Evolutionary conservation across 2,888 invertebrate species (phyloP), one percentile per base, ranked within the genome.

Genomic region (Caenorhabditis imperialis): DNA sequence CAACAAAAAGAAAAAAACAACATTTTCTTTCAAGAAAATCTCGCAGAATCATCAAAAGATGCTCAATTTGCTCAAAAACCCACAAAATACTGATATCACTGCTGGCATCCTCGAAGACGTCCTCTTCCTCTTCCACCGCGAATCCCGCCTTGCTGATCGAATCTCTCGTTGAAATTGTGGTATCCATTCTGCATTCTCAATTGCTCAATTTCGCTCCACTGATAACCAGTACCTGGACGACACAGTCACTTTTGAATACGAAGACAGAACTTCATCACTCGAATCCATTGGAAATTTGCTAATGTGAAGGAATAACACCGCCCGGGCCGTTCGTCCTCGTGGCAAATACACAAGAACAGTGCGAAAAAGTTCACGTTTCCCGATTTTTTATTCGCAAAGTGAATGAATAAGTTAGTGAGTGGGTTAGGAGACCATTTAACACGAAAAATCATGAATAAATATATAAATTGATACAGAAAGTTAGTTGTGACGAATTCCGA

Each of bases 401-500:
- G 30, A 30, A 30, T 30, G 30, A 30, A 42, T 16, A 42, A 18
- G 18, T 42, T 5, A 18, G 18, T 16, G 16, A 3, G 6, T 37
- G 14, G 14, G 4, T 37, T 37, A n/a, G 6, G 14, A n/a, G 37
- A 6, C 18, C 3, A 18, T 12, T 35, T 51, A 40, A 37, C 25
- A 54, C 38, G 25, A 22, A 14, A 8, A 33, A 58, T 47, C 37
- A 47, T 37, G 51, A 37, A 18, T n/a, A 18, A n/a, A 38, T 20
- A 33, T 25, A 23, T 38, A 54, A 16, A 4, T 5, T 12, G 20
- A 20, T 14, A 20, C 7, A 22, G 16, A 4, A 23, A 20, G 20
- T 55, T 10, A 65, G 27, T 50, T 57, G 7, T 38, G 18, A 5
- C 94, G 91, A 85, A 94, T 94, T 53, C 94, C 94, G 62, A 96